Evolutionary conservation across 2,113 vertebrate species (phyloP).

Genomic region (Speoplatyrhinus poulsoni): DNA sequence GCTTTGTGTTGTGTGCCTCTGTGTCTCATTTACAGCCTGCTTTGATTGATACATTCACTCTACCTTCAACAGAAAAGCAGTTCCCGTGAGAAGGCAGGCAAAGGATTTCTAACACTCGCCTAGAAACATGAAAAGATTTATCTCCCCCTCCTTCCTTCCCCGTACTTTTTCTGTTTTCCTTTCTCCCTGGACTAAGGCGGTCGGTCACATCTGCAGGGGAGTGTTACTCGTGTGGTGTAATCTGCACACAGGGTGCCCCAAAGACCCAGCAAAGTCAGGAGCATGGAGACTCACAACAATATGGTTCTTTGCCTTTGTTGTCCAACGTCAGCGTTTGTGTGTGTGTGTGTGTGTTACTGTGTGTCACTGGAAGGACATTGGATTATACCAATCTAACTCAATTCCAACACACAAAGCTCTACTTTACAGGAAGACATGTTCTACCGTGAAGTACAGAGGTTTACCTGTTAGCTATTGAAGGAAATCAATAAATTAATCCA

Average conservation of each 20-base stretch:
- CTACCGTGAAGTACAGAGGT: background rate
- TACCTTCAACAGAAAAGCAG: slow-evolving; percentile 65
- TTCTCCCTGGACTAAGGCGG: slow-evolving; percentile 49
- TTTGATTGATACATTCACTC: slow-evolving; percentile 76
- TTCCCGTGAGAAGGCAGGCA: slow-evolving; percentile 56
- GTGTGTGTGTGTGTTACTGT: background rate
- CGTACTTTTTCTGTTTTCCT: slow-evolving; percentile 35
- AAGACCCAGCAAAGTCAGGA: slow-evolving; percentile 21
- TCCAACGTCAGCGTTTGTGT: slow-evolving; percentile 11
- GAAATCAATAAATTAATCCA: slow-evolving; percentile 55
- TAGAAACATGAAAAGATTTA: slow-evolving; percentile 52
- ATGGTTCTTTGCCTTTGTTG: slow-evolving; percentile 19
- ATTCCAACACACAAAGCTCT: slow-evolving; percentile 20
- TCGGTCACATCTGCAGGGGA: slow-evolving; percentile 45
- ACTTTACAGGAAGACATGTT: slow-evolving; percentile 19
- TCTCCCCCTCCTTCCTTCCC: slow-evolving; percentile 4
- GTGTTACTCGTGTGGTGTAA: slow-evolving; percentile 61
- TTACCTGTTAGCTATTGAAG: slow-evolving; percentile 11
- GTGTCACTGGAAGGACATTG: slow-evolving; percentile 1
- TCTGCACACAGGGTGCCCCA: slow-evolving; percentile 26
- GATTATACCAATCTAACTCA: slow-evolving; percentile 1
- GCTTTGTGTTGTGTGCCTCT: slow-evolving; percentile 63
- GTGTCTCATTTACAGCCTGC: slow-evolving; percentile 76
- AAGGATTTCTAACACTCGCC: slow-evolving; percentile 54
- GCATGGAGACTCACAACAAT: slow-evolving; percentile 25